These are phyloP conservation scores for Xiphias gladius DNA, from an alignment of 2,113 vertebrate genomes.

Conservation along the genomic window DNA sequence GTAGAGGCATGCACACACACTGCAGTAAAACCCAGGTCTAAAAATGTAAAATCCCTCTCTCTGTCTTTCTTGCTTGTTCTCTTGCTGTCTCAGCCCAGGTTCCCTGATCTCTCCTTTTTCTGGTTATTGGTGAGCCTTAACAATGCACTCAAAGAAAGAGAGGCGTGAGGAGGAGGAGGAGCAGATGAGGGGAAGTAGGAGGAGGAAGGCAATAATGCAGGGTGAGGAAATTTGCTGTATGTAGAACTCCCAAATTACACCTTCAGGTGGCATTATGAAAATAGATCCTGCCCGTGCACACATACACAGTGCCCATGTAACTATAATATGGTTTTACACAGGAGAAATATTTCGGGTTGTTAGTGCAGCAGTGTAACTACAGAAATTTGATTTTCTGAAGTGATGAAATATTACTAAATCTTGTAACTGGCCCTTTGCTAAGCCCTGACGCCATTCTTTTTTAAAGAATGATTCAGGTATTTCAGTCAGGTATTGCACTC, in stretches of 20 bases:
- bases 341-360: neutral
- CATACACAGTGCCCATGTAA: neutral
- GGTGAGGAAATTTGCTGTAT: constrained; percentile 51
- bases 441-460: neutral
- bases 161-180: constrained; percentile 58
- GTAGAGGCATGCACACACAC: neutral
- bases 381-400: neutral
- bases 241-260: constrained; percentile 62
- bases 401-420: neutral
- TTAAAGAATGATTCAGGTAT: neutral
- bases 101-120: constrained; percentile 66
- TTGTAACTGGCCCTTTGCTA: neutral
- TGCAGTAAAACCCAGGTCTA: constrained; percentile 14
- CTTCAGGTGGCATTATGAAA: constrained; percentile 53
- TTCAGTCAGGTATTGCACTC: no score
- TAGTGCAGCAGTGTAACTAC: neutral
- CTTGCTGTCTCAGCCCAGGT: constrained; percentile 42
- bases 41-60: constrained; percentile 17
- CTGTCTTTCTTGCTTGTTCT: constrained; percentile 15
- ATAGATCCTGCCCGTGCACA: constrained; percentile 8
- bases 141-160: constrained; percentile 63
- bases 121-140: constrained; percentile 72
- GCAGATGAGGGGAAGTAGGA: constrained; percentile 38
- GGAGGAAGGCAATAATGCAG: constrained; percentile 56
- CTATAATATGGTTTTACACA: neutral